Evolutionary conservation across 2,797 vertebrate species (phyloP), one percentile per base, ranked within the genome.

Genomic region (Garrulus glandarius): DNA sequence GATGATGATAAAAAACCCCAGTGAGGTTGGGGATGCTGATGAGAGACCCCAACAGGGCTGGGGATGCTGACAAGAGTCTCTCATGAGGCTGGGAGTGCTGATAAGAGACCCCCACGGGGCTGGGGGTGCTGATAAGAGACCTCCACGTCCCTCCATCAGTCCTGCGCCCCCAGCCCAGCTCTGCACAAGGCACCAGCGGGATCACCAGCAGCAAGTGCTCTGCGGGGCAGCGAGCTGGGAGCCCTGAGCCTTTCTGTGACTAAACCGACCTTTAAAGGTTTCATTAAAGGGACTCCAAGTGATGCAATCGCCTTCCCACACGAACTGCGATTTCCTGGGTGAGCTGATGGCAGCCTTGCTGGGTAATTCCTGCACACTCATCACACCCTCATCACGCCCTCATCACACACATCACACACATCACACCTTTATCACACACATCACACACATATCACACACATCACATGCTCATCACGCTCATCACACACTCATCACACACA

Each of bases 241-340:
- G 89, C 90, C 85, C 72, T 3, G 92, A 91, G 88, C 67, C 1
- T 21, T 19, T 23, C 76, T 67, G 74, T 74, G 93, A 85, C 41
- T 53, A 30, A 83, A 56, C 15, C 75, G 75, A 78, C 88, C 92
- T 91, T 90, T 67, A 43, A 78, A 96, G 87, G 88, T 72, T 94
- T 91, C 75, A 96, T 94, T 92, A 83, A 84, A 93, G 75, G 0
- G 1, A 15, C 84, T 68, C 39, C 15, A 11, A 75, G 86, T 87
- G 90, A 96, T 84, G 89, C 27, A 55, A 56, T 63, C 50, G 18
- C 63, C 83, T 71, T 84, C 96, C 95, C 93, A 95, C 90, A 1
- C 64, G 13, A 20, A 5, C 55, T 27, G 8, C 7, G 29, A 36
- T 15, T 32, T 41, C 78, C 68, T n/a, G 8, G 80, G 43, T 3